phyloP scores from a whole-genome alignment of 2,888 invertebrate species.

The Dicyrtoma fusca region DNA sequence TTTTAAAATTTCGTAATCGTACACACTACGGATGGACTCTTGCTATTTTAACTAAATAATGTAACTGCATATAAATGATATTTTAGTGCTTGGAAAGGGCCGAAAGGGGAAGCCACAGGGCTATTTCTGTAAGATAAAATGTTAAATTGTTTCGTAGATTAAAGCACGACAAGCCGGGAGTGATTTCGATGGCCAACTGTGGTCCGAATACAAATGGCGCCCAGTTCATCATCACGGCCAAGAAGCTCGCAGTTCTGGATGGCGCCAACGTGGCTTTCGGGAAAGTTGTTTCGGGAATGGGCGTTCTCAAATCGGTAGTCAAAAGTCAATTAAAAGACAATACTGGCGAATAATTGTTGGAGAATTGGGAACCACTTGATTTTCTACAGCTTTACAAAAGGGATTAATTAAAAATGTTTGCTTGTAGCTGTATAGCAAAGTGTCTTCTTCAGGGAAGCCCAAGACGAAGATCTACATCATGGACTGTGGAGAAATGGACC shows the following conservation, averaged over 20 bases:
- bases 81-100: too few species aligned
- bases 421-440: constrained; percentile 42
- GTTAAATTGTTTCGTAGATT: constrained; percentile 31
- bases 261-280: constrained; percentile 54
- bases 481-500: constrained; percentile 44
- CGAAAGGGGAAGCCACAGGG: not conserved
- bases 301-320: constrained; percentile 47
- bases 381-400: not conserved
- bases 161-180: constrained; percentile 49
- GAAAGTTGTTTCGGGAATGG: constrained; percentile 49
- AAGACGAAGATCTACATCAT: constrained; percentile 47
- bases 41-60: not conserved
- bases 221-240: constrained; percentile 54
- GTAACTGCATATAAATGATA: too few species aligned
- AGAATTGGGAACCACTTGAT: not conserved
- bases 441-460: constrained; percentile 43
- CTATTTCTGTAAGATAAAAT: not conserved
- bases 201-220: constrained; percentile 52
- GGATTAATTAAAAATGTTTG: too few species aligned
- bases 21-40: not conserved
- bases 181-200: constrained; percentile 52
- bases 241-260: constrained; percentile 49
- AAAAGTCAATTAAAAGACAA: not conserved
- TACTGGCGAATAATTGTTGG: not conserved
- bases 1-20: too few species aligned